A percentile compares a stretch with the other conserved stretches of the same genome.
phyloP scores from a whole-genome alignment of 2,888 invertebrate species.

The Chesias legatella region DNA sequence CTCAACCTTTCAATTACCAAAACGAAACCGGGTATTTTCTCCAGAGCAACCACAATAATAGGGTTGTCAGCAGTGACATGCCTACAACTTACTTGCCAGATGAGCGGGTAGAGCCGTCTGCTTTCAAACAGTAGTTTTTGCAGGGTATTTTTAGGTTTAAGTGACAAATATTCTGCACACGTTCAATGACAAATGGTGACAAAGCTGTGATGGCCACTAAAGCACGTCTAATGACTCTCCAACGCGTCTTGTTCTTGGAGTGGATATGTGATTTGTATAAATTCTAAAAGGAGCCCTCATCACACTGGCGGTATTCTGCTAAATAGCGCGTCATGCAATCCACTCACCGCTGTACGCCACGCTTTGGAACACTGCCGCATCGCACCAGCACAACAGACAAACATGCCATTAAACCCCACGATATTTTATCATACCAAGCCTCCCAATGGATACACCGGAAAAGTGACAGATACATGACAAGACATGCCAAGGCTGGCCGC shows the following conservation, averaged over 20 bases:
- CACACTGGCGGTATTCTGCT: slow-evolving; percentile 31
- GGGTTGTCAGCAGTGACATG: no score
- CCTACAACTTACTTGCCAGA: no score
- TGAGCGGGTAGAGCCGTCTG: no score
- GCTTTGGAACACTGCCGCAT: slow-evolving; percentile 93
- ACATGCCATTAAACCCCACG: slow-evolving; percentile 72
- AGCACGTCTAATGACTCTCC: slow-evolving; percentile 53
- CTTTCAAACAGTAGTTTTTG: no score
- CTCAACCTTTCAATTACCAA: not conserved
- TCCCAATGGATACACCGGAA: slow-evolving; percentile 8
- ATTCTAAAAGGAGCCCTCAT: not conserved
- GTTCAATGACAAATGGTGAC: slow-evolving; percentile 44
- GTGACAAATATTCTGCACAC: no score
- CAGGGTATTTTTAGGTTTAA: no score
- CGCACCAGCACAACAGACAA: slow-evolving; percentile 78
- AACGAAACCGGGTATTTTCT: no score
- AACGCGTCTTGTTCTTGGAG: slow-evolving; percentile 56
- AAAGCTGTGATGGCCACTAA: slow-evolving; percentile 46
- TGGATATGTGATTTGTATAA: slow-evolving; percentile 36
- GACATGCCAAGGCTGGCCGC: slow-evolving; percentile 1
- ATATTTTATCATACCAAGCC: slow-evolving; percentile 18
- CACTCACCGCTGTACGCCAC: slow-evolving; percentile 97
- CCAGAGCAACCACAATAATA: no score
- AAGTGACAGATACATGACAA: slow-evolving; percentile 12
- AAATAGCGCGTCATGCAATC: slow-evolving; percentile 71